Conservation (phyloP, 2,797 vertebrate species). For the Ctenosaura bakeri region DNA sequence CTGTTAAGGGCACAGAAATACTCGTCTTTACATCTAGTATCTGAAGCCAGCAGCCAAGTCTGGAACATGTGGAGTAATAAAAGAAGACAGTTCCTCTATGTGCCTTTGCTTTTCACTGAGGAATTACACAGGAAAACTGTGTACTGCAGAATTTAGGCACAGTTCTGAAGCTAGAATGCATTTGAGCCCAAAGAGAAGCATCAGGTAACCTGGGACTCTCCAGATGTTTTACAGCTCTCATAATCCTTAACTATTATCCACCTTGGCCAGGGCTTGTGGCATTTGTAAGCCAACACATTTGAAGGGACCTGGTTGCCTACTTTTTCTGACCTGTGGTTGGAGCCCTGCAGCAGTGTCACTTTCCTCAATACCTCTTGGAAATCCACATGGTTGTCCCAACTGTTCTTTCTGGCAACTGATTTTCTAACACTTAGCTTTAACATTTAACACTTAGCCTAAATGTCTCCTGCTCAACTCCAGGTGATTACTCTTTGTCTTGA, state of each 20-base stretch:
- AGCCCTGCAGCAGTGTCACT: neutral
- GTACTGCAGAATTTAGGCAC: neutral
- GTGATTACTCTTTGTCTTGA: constrained; percentile 53
- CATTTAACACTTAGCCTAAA: neutral
- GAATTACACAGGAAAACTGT: neutral
- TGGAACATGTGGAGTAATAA: constrained; percentile 6
- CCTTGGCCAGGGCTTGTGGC: too few species aligned
- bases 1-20: neutral
- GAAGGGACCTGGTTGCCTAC: neutral
- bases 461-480: constrained; percentile 50
- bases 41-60: neutral
- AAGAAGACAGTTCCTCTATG: neutral
- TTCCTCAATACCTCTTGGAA: neutral
- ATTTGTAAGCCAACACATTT: neutral
- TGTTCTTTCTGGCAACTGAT: neutral
- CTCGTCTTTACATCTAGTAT: neutral
- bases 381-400: neutral
- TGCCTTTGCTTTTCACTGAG: neutral
- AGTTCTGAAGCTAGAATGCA: neutral
- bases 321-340: constrained; percentile 6
- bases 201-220: neutral
- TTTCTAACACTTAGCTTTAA: constrained; percentile 47
- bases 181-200: neutral
- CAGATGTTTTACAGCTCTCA: neutral
- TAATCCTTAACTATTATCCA: neutral